phyloP scores from a whole-genome alignment of 2,113 vertebrate genomes.

The Vulpes lagopus region DNA sequence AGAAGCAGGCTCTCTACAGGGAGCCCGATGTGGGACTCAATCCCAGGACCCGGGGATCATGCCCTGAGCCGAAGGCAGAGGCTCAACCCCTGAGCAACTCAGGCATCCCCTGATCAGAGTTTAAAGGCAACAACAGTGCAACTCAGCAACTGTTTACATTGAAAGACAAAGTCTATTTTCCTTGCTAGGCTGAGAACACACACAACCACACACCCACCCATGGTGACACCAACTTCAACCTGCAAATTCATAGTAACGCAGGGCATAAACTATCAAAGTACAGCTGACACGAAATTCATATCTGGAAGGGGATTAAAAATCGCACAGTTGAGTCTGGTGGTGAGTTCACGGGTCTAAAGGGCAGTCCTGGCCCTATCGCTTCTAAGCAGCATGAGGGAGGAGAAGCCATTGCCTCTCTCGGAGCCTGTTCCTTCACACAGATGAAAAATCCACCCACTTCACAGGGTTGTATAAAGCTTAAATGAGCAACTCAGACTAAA shows the following conservation, averaged over 20 bases:
- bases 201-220: background rate
- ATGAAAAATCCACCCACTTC: constrained; percentile 19
- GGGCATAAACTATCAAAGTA: background rate
- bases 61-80: too few relatives aligned
- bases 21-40: too few relatives aligned
- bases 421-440: background rate
- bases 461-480: background rate
- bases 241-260: background rate
- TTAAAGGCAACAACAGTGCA: background rate
- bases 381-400: background rate
- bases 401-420: background rate
- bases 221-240: background rate
- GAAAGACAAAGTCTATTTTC: constrained; percentile 15
- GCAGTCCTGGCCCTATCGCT: background rate
- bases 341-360: background rate
- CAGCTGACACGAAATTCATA: background rate
- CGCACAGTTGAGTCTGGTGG: background rate
- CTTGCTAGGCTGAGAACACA: background rate
- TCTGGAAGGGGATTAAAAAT: background rate
- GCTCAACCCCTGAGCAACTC: too few relatives aligned
- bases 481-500: constrained; percentile 45
- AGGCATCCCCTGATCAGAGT: background rate
- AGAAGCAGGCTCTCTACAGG: too few relatives aligned
- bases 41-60: too few relatives aligned
- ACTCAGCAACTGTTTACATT: background rate